phyloP scores from a whole-genome alignment of 2,888 invertebrate genomes.

The Protodeltote pygarga region DNA sequence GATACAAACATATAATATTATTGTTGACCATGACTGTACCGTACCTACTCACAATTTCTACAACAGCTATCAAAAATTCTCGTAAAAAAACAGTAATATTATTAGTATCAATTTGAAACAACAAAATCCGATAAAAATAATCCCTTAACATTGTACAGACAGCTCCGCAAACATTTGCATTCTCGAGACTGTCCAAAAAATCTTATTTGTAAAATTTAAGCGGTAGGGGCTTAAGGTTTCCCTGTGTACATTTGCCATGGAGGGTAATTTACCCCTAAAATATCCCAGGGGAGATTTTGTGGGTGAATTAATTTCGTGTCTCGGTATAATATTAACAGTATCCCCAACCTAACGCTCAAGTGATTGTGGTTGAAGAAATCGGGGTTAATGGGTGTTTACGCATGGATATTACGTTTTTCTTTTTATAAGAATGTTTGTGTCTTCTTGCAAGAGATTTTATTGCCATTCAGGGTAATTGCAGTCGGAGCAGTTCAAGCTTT shows the following conservation, averaged over 20 bases:
- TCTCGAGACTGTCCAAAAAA: conserved; percentile 20
- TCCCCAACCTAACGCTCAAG: conserved; percentile 28
- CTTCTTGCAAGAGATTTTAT: conserved; percentile 8
- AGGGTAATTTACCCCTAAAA: conserved; percentile 46
- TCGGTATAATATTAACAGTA: conserved; percentile 49
- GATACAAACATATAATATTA: too few relatives aligned
- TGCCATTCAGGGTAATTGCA: too few relatives aligned
- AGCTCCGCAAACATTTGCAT: conserved; percentile 32
- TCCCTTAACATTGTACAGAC: conserved; percentile 17
- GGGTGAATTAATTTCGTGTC: conserved; percentile 48
- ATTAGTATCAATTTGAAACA: not conserved
- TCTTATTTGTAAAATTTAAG: conserved; percentile 37
- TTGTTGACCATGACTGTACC: too few relatives aligned
- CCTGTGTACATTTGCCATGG: conserved; percentile 44
- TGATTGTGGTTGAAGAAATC: conserved; percentile 5
- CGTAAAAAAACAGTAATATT: too few relatives aligned
- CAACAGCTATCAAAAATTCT: too few relatives aligned
- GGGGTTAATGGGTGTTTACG: conserved; percentile 17
- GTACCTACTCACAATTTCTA: too few relatives aligned
- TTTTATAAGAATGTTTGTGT: not conserved
- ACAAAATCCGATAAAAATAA: conserved; percentile 17
- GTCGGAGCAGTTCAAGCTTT: too few relatives aligned
- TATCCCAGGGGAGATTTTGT: conserved; percentile 38
- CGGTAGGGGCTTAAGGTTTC: conserved; percentile 21
- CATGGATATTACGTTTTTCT: conserved; percentile 8